These are phyloP conservation scores for Struthio camelus DNA, from an alignment of 2,113 vertebrate species.

Conservation along the genomic window DNA sequence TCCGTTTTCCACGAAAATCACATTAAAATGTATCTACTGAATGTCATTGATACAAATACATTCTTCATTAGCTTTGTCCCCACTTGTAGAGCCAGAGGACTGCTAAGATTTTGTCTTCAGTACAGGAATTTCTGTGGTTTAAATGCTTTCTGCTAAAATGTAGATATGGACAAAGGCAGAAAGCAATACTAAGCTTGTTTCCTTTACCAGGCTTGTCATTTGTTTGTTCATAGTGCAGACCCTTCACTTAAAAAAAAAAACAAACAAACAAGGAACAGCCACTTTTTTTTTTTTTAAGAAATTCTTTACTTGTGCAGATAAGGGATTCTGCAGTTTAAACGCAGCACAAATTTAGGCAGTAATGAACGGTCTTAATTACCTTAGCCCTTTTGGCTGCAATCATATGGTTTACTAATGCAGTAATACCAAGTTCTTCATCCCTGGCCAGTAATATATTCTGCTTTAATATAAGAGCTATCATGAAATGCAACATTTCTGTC, in stretches of 20 bases:
- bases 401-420: neutral
- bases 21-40: neutral
- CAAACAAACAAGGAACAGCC: too few relatives aligned
- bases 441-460: neutral
- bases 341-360: neutral
- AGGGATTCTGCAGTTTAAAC: neutral
- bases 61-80: neutral
- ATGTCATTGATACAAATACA: neutral
- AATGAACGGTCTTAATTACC: neutral
- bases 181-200: neutral
- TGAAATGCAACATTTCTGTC: neutral
- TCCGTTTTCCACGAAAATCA: neutral
- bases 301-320: neutral
- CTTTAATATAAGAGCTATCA: neutral
- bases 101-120: neutral
- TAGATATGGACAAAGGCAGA: neutral
- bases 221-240: neutral
- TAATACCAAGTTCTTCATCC: neutral
- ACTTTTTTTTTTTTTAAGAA: too few relatives aligned
- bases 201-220: neutral
- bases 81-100: neutral
- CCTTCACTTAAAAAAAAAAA: accelerated
- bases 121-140: neutral
- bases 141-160: neutral
- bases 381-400: neutral